These are phyloP conservation scores for Anguilla megastoma DNA, from an alignment of 2,797 vertebrate genomes.

Conservation along the genomic window DNA sequence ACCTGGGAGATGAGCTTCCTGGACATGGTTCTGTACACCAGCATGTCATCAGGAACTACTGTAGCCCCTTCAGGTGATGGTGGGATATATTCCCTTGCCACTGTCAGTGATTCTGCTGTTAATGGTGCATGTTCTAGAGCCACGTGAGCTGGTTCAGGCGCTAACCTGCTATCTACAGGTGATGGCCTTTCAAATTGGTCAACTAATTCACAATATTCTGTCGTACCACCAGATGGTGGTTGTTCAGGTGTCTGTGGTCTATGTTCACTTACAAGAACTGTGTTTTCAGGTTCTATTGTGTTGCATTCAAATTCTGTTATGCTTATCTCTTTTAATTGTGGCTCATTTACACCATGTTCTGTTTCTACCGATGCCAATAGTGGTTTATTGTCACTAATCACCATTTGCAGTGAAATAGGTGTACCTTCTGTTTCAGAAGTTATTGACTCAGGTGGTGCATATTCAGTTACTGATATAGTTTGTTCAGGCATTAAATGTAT, in stretches of 20 bases:
- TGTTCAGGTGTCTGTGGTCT: conserved; percentile 37
- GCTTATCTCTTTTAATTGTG: conserved; percentile 28
- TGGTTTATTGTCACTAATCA: neutral
- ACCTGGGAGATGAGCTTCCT: conserved; percentile 25
- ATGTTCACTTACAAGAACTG: conserved; percentile 42
- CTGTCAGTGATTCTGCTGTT: conserved; percentile 54
- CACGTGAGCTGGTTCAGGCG: conserved; percentile 40
- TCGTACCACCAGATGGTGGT: neutral
- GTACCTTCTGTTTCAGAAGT: neutral
- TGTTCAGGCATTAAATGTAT: neutral
- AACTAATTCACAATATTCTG: conserved; percentile 40
- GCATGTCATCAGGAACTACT: neutral
- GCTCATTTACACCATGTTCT: conserved; percentile 39
- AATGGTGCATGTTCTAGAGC: conserved; percentile 43
- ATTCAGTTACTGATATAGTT: conserved; percentile 46
- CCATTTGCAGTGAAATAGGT: neutral
- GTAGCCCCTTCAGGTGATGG: neutral
- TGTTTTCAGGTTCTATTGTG: conserved; percentile 27
- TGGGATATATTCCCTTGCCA: conserved; percentile 55
- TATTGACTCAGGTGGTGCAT: conserved; percentile 37
- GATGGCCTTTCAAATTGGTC: conserved; percentile 36
- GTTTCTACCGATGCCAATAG: conserved; percentile 29
- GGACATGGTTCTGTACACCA: neutral
- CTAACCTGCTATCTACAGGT: conserved; percentile 2
- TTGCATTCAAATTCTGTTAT: conserved; percentile 38